Base-by-base conservation (phyloP, 2,888 invertebrate species). In the Salpingus planirostris region DNA sequence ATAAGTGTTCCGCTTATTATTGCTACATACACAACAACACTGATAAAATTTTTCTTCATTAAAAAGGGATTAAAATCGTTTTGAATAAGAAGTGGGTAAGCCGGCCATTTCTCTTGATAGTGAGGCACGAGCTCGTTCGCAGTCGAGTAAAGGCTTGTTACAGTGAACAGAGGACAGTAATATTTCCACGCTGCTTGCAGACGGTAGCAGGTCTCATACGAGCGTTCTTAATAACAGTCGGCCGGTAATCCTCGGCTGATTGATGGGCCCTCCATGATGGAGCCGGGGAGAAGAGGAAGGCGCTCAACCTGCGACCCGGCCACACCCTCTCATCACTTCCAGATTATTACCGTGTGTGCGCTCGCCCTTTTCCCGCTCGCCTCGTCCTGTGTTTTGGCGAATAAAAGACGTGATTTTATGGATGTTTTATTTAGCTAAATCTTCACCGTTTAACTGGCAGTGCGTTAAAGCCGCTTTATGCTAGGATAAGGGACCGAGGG, bases 151-250 rank as follows among this genome's bases (percentile, higher is more conserved):
- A 45, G 45, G 51, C 49, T 50, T 50, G 49, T 50, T 51, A 47
- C 47, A 40, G 45, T 38, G 47, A 44, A 39, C 46, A 46, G 50
- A 50, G 54, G 51, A 53, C 54, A 55, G 54, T 49, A 51, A 58
- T 59, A 57, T 59, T 59, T 58, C 50, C 50, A 53, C 51, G 49
- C 47, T 50, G 51, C 43, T 46, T 43, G 49, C 54, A 49, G 46
- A 50, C 47, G 47, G 46, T 49, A 42, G 45, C 49, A 42, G 50
- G 53, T 53, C 55, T 50, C 55, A 57, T 58, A 57, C 56, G 54
- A 51, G 54, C 59, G 58, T 59, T 60, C 60, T 62, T 61, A 63
- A 63, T 63, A 63, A 62, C 62, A 55, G 61, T 61, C 61, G 44
- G 51, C 52, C 53, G 54, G 59, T 62, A 63, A 62, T 62, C 63